These are phyloP conservation scores for Dilophus febrilis DNA, from an alignment of 2,888 invertebrate genomes.

Conservation along the genomic window DNA sequence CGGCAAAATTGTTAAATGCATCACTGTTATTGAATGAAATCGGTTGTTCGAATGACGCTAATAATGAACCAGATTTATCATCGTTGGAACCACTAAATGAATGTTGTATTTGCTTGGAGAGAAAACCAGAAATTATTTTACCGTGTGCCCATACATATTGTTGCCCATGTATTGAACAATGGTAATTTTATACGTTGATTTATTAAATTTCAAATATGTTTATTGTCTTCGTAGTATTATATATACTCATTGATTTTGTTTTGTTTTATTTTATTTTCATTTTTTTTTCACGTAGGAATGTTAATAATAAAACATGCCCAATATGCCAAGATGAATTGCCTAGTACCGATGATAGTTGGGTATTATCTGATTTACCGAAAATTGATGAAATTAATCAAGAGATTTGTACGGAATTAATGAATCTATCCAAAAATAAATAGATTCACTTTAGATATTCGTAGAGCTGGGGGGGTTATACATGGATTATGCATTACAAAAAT, in stretches of 20 bases:
- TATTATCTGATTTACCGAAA: constrained; percentile 42
- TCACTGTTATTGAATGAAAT: not conserved
- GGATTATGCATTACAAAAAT: too few species aligned
- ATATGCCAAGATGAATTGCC: constrained; percentile 45
- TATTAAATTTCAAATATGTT: constrained; percentile 9
- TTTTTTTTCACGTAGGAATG: constrained; percentile 36
- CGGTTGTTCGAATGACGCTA: not conserved
- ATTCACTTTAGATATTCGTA: too few species aligned
- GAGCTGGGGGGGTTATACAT: too few species aligned
- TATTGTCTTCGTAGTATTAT: not conserved
- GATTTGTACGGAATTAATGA: constrained; percentile 27
- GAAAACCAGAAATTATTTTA: constrained; percentile 46
- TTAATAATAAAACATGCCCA: constrained; percentile 50
- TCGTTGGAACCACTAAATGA: constrained; percentile 21
- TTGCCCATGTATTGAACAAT: constrained; percentile 51
- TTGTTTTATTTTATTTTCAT: constrained; percentile 2
- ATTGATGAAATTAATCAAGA: constrained; percentile 38
- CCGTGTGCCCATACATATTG: constrained; percentile 57
- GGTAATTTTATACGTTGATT: constrained; percentile 30
- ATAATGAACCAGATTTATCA: not conserved
- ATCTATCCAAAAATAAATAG: constrained; percentile 15
- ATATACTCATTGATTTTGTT: too few species aligned
- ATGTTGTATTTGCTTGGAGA: constrained; percentile 57
- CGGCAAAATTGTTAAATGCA: not conserved
- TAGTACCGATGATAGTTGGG: constrained; percentile 47